Percentiles rank a stretch among this genome's conserved stretches.
These are phyloP conservation scores for Branchipolynoe longqiensis DNA, from an alignment of 2,888 invertebrate species.

Conservation along the genomic window DNA sequence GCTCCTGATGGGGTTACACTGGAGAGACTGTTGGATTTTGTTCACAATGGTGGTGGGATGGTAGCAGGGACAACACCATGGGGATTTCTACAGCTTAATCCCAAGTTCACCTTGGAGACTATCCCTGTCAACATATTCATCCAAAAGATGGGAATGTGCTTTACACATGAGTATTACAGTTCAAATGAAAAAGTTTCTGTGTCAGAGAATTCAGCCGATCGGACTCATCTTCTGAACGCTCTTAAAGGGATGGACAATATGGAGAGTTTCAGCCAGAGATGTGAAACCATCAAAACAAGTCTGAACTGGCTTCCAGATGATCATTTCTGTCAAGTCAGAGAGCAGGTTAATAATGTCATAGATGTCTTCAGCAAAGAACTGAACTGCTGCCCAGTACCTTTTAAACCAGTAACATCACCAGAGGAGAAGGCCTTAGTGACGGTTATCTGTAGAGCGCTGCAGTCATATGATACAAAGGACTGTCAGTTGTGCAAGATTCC, in stretches of 20 bases:
- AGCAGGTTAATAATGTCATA: not conserved
- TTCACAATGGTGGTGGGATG: too few relatives aligned
- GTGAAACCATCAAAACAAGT: not conserved
- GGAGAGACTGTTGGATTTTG: too few relatives aligned
- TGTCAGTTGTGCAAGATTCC: conserved; percentile 59
- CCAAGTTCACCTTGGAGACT: too few relatives aligned
- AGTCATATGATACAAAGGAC: not conserved
- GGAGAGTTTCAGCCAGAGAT: not conserved
- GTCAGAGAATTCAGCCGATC: too few relatives aligned
- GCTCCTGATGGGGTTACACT: too few relatives aligned
- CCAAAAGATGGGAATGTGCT: too few relatives aligned
- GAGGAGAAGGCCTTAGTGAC: conserved; percentile 5
- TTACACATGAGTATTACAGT: too few relatives aligned
- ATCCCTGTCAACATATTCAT: too few relatives aligned
- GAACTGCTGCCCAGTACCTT: not conserved
- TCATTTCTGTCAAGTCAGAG: not conserved
- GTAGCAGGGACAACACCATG: too few relatives aligned
- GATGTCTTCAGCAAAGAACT: not conserved
- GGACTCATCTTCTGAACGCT: not conserved
- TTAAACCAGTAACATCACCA: not conserved
- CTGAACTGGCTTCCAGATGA: not conserved
- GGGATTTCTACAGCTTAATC: too few relatives aligned
- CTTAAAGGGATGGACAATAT: not conserved
- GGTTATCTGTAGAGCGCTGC: not conserved
- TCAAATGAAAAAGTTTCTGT: too few relatives aligned